phyloP scores from a whole-genome alignment of 2,888 invertebrate species.

The Formica aserva region DNA sequence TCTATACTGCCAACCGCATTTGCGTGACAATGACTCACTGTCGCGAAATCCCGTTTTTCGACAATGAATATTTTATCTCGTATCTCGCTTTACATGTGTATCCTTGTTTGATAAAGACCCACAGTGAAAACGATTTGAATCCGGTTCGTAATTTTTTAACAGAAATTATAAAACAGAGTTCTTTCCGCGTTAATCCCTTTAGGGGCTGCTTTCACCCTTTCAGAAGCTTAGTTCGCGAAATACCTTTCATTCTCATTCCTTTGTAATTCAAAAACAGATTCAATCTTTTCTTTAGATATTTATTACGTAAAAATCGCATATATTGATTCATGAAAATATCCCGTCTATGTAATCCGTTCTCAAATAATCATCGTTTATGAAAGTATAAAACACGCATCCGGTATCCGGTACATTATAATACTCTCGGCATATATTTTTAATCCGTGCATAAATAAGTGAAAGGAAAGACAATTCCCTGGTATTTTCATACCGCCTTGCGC shows the following conservation, averaged over 20 bases:
- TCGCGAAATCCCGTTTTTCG: constrained; percentile 32
- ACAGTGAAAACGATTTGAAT: neutral
- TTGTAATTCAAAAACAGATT: neutral
- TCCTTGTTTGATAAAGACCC: neutral
- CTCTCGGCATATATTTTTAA: constrained; percentile 34
- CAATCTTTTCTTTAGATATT: neutral
- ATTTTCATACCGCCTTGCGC: constrained; percentile 43
- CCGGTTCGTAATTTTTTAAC: neutral
- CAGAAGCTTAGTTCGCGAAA: neutral
- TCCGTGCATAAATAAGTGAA: constrained; percentile 34
- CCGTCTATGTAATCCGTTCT: neutral
- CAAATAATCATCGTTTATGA: constrained; percentile 9
- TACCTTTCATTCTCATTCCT: neutral
- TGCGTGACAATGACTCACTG: constrained; percentile 73
- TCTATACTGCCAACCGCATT: constrained; percentile 67
- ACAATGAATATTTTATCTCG: neutral
- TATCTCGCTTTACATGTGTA: neutral
- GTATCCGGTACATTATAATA: neutral
- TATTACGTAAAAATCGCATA: constrained; percentile 11
- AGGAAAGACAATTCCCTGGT: constrained; percentile 33
- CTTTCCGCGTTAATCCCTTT: constrained; percentile 25
- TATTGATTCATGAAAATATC: neutral
- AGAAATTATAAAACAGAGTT: constrained; percentile 1
- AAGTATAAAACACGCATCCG: neutral
- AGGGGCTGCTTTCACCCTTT: constrained; percentile 8